Base-by-base conservation (phyloP, 2,113 vertebrate genomes). In the Neomonachus schauinslandi region DNA sequence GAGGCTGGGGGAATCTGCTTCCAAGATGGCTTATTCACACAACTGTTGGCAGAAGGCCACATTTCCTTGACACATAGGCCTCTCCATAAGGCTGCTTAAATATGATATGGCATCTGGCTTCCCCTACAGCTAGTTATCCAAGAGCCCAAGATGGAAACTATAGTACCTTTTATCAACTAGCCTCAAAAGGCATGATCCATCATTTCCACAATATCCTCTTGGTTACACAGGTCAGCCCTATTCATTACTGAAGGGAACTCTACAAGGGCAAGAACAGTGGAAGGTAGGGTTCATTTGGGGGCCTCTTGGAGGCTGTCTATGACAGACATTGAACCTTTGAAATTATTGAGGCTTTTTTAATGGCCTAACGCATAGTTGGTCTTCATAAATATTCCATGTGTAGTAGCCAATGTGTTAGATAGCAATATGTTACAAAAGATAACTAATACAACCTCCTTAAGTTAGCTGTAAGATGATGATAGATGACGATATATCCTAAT, bases 141-240 rank as follows among this genome's bases (percentile, higher is more conserved):
- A 79, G 39, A 69, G 19, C 26, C 4, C 53, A 72, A 95, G 71
- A 69, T 57, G 39, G 39, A 86, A 91, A 39, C 31, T 53, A 88
- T 42, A 71, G 33, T 76, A 26, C 53, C 31, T 65, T 93, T 92
- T 72, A 88, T 76, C 36, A 74, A 46, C 22, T 82, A 63, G 31
- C 19, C 9, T 83, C 84, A 57, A 93, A 95, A 90, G 67, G 46
- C 55, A 83, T 14, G 15, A 46, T 76, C n/a, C 69, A 63, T 76
- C 9, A 53, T 93, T 93, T 96, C 46, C 57, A 92, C 36, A 82
- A 65, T 36, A 96, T 65, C 36, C 42, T 92, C 26, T 33, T 82
- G 36, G 46, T 82, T 74, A 82, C 4, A 76, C 13, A 65, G 65
- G 55, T 10, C n/a, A 63, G 31, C 22, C 79, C 10, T 81, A 61